A percentile compares a stretch with the other conserved stretches of the same genome.
phyloP scores from a whole-genome alignment of 2,888 invertebrate species.

The Reticulitermes lucifugus region DNA sequence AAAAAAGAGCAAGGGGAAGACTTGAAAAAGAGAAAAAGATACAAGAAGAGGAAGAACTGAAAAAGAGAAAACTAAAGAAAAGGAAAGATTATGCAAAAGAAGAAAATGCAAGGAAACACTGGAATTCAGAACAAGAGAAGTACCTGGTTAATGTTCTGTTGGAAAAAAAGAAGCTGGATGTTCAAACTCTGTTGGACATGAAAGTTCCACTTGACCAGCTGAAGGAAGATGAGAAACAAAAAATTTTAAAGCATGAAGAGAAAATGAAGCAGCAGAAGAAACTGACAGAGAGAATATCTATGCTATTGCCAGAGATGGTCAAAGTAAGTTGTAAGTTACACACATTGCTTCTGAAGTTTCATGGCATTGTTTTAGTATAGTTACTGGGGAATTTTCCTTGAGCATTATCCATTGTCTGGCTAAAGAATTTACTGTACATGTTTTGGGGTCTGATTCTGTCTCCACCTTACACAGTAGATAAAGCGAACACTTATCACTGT shows the following conservation, averaged over 20 bases:
- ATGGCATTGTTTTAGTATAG: too few species aligned
- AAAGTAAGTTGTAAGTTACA: background rate
- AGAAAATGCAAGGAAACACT: background rate
- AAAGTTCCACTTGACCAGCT: background rate
- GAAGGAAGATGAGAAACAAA: conserved; percentile 4
- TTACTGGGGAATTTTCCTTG: too few species aligned
- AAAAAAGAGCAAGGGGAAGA: background rate
- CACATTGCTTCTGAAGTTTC: too few species aligned
- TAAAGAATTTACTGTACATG: too few species aligned
- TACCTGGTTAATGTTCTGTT: background rate
- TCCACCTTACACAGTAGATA: too few species aligned
- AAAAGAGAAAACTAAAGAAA: background rate
- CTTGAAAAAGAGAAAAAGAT: background rate
- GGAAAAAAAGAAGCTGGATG: background rate
- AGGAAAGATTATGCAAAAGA: background rate
- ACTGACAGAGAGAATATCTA: background rate
- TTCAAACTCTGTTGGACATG: background rate
- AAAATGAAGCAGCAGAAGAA: background rate
- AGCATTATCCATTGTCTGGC: too few species aligned
- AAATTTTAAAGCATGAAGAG: background rate
- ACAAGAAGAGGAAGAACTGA: background rate
- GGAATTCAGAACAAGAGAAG: background rate
- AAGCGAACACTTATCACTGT: too few species aligned
- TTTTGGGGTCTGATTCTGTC: too few species aligned
- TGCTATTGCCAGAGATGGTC: background rate